phyloP scores from a whole-genome alignment of 2,113 vertebrate species.

The Phrynosoma blainvillii region DNA sequence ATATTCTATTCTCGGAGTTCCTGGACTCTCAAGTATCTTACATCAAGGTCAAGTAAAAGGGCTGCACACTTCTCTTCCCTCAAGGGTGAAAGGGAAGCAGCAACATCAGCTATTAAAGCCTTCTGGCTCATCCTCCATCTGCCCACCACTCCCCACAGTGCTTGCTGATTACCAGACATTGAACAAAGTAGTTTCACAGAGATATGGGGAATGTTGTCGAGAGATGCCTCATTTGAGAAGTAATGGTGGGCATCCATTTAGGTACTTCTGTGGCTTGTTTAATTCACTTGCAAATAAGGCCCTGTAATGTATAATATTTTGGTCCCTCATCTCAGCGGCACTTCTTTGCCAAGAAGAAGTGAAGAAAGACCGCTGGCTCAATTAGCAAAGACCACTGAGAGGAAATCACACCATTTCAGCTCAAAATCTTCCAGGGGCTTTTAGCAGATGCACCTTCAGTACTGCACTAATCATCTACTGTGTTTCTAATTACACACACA shows the following conservation, averaged over 20 bases:
- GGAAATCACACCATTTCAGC: constrained; percentile 6
- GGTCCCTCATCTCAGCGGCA: background rate
- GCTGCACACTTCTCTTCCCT: background rate
- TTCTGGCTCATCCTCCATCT: background rate
- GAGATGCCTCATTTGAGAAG: constrained; percentile 5
- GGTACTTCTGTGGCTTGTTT: background rate
- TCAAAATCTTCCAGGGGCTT: constrained; percentile 14
- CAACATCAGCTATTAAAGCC: background rate
- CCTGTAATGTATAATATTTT: constrained; percentile 11
- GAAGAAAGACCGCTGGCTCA: background rate
- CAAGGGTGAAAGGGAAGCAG: background rate
- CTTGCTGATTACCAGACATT: background rate
- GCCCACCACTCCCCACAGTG: background rate
- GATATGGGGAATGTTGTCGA: background rate
- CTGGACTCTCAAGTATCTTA: background rate
- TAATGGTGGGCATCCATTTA: constrained; percentile 9
- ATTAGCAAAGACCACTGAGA: background rate
- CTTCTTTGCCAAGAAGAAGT: background rate
- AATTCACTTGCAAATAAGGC: constrained; percentile 7
- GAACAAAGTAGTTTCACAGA: background rate
- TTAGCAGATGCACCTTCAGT: constrained; percentile 22
- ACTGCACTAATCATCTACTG: constrained; percentile 34
- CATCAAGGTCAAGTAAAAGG: constrained; percentile 13
- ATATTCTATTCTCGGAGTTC: background rate
- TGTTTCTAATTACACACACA: constrained; percentile 27